Conservation (phyloP, 2,113 vertebrate genomes). For the Vimba vimba region DNA sequence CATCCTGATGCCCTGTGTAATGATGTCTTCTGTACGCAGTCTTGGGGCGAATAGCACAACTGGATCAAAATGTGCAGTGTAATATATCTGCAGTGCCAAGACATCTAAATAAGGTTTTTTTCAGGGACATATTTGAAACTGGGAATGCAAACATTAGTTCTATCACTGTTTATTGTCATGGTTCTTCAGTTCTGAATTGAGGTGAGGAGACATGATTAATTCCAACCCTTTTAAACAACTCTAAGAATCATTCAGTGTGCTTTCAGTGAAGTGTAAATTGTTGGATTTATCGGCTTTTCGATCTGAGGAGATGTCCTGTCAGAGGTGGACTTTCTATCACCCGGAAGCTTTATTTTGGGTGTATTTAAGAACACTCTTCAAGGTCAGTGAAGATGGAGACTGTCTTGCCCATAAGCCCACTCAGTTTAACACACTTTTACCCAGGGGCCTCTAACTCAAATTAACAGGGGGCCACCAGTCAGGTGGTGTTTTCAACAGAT, state of each 20-base stretch:
- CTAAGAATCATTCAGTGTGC: not conserved
- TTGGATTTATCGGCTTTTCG: not conserved
- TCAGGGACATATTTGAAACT: not conserved
- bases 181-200: not conserved
- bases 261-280: conserved; percentile 6
- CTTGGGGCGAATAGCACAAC: not conserved
- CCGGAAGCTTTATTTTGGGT: not conserved
- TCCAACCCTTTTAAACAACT: not conserved
- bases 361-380: conserved; percentile 17
- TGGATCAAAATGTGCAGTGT: conserved; percentile 7
- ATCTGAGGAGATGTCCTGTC: not conserved
- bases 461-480: conserved; percentile 1
- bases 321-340: conserved; percentile 4
- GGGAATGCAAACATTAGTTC: not conserved
- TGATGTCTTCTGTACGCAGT: conserved; percentile 15
- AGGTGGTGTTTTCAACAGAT: conserved; percentile 12
- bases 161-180: not conserved
- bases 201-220: conserved; percentile 27
- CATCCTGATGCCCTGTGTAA: conserved; percentile 44
- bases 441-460: not conserved
- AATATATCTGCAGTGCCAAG: not conserved
- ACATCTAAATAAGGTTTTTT: not conserved
- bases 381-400: conserved; percentile 6
- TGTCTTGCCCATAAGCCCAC: not conserved
- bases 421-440: not conserved